Evolutionary conservation across 2,113 vertebrate genomes (phyloP), one percentile per base, ranked within the genome.

Genomic region (Dendropsophus ebraccatus): DNA sequence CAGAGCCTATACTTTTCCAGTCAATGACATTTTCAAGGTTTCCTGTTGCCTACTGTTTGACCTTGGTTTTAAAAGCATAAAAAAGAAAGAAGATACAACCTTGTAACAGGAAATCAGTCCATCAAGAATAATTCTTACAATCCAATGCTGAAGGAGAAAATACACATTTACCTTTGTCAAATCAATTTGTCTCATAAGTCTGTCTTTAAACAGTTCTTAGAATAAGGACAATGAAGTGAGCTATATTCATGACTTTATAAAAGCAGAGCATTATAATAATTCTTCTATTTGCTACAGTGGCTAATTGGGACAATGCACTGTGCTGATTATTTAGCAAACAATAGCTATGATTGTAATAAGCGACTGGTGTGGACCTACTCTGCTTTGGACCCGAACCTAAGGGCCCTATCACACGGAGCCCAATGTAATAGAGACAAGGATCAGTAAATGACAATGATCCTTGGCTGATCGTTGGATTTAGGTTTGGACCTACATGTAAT

Each of bases 21-120:
- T 94, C 95, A 96, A 95, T 95, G 95, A 96, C 95, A 92, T 89
- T 90, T 94, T 95, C 96, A 97, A 97, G 96, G 96, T 94, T 93
- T 89, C 93, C 87, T 91, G 88, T 93, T 95, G 94, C 94, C 91
- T 93, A 89, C 92, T 67, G 73, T 89, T 91, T 96, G 95, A 97
- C 96, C 96, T 96, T 97, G 93, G 88, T 92, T 93, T 94, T 93
- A 92, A 94, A 94, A 94, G 89, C 93, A 92, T 91, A 58, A 79
- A 73, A 78, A 73, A 86, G 41, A 54, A 58, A 80, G 37, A 90
- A 92, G 93, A 89, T 90, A 91, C 93, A 95, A 92, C 95, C 94
- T 95, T 96, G 94, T 94, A 94, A 92, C 89, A 88, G 91, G 91
- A 94, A 72, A 81, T 86, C 77, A n/a, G 77, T 58, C 93, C 92